Conservation (phyloP, 2,113 vertebrate genomes). For the Pseudorectes ferrugineus region DNA sequence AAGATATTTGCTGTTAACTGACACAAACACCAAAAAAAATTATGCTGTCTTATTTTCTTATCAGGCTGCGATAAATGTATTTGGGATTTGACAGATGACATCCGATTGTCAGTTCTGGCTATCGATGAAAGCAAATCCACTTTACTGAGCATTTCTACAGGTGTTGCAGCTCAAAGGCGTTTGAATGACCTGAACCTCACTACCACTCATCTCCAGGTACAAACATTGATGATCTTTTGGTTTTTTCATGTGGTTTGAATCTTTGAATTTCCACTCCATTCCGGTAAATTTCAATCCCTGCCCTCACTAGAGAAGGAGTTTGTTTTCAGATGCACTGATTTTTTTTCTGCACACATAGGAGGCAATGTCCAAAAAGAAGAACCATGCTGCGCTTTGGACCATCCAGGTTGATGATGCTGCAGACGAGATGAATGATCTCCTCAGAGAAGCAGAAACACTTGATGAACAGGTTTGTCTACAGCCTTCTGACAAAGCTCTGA, state of each 20-base stretch:
- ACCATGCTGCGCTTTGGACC: slow-evolving; percentile 73
- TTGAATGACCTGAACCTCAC: slow-evolving; percentile 88
- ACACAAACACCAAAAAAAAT: background rate
- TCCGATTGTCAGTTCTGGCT: slow-evolving; percentile 79
- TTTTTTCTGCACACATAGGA: slow-evolving; percentile 48
- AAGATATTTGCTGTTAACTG: background rate
- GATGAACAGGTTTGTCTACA: slow-evolving; percentile 74
- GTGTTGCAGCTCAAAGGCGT: slow-evolving; percentile 85
- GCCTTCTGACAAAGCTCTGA: background rate
- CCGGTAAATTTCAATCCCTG: background rate
- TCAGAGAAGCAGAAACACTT: slow-evolving; percentile 72
- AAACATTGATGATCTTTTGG: background rate
- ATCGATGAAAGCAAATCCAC: slow-evolving; percentile 82
- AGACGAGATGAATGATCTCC: slow-evolving; percentile 64
- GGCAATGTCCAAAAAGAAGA: slow-evolving; percentile 80
- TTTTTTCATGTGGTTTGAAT: background rate
- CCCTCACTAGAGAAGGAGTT: background rate
- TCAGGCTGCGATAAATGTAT: slow-evolving; percentile 92
- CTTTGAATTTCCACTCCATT: background rate
- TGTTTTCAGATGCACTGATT: background rate
- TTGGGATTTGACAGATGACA: slow-evolving; percentile 92
- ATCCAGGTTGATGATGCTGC: slow-evolving; percentile 72
- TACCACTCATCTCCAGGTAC: slow-evolving; percentile 78
- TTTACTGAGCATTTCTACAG: slow-evolving; percentile 88
- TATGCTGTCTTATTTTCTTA: background rate